These are phyloP conservation scores for Campoletis raptor DNA, from an alignment of 2,888 invertebrate species.

Conservation along the genomic window DNA sequence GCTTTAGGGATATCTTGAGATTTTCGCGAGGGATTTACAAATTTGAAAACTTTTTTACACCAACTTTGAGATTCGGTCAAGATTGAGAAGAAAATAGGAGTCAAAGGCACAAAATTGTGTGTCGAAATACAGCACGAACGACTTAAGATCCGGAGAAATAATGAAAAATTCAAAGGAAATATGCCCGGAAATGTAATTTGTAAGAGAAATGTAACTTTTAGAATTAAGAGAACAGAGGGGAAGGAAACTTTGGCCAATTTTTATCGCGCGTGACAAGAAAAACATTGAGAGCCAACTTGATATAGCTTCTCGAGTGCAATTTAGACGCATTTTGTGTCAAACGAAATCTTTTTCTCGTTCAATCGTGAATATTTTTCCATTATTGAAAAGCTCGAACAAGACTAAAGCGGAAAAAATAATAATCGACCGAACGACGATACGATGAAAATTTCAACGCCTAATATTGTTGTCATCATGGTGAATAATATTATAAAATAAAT, in stretches of 20 bases:
- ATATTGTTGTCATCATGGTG: slow-evolving; percentile 38
- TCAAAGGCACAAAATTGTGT: background rate
- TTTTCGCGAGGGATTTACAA: slow-evolving; percentile 74
- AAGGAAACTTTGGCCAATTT: slow-evolving; percentile 53
- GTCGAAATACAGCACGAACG: background rate
- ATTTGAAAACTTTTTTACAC: slow-evolving; percentile 71
- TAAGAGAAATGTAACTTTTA: slow-evolving; percentile 63
- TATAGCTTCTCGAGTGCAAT: slow-evolving; percentile 48
- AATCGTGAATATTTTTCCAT: slow-evolving; percentile 18
- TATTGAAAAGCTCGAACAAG: background rate
- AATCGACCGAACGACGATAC: slow-evolving; percentile 13
- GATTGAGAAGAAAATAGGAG: slow-evolving; percentile 2
- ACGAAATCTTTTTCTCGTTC: background rate
- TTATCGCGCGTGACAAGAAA: slow-evolving; percentile 21
- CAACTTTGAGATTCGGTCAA: slow-evolving; percentile 21
- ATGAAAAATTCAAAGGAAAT: slow-evolving; percentile 36
- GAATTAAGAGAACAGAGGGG: slow-evolving; percentile 61
- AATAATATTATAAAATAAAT: slow-evolving; percentile 50
- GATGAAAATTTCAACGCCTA: slow-evolving; percentile 19
- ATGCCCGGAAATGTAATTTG: slow-evolving; percentile 43
- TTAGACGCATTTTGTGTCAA: slow-evolving; percentile 40
- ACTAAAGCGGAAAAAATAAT: background rate
- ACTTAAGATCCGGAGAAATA: background rate
- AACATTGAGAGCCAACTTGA: background rate
- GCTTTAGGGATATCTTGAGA: slow-evolving; percentile 61